These are phyloP conservation scores for Sylvia borin DNA, from an alignment of 2,797 vertebrate genomes.

Conservation along the genomic window DNA sequence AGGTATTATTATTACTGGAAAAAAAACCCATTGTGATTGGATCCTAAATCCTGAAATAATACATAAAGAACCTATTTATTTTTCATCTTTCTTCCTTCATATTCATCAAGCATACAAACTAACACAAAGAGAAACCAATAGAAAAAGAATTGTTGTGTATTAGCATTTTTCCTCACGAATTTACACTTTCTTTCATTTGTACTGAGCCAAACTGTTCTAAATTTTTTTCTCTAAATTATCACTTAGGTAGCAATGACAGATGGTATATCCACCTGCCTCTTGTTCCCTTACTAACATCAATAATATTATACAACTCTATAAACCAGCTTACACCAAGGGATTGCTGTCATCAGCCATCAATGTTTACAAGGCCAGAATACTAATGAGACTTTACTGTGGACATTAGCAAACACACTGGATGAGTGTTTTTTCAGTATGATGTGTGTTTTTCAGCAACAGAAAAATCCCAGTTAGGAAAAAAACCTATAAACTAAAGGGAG, in stretches of 20 bases:
- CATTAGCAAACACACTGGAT: neutral
- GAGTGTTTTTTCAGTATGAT: neutral
- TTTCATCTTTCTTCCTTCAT: neutral
- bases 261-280: conserved; percentile 45
- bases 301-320: conserved; percentile 36
- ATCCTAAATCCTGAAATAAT: neutral
- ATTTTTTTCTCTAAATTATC: neutral
- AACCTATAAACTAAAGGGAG: neutral
- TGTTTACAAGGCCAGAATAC: neutral
- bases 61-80: neutral
- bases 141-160: neutral
- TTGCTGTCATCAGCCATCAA: conserved; percentile 10
- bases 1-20: neutral
- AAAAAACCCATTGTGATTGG: neutral
- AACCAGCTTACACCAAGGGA: conserved; percentile 9
- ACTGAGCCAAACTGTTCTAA: neutral
- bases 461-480: neutral
- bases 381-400: neutral
- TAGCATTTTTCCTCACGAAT: neutral
- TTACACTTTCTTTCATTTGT: neutral
- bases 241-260: conserved; percentile 46
- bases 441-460: neutral
- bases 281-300: conserved; percentile 48
- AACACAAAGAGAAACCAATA: neutral
- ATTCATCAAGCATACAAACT: neutral